A percentile compares a stretch with the other conserved stretches of the same genome.
Evolutionary conservation across 2,113 vertebrate species (phyloP).

Genomic region (Axis porcinus): DNA sequence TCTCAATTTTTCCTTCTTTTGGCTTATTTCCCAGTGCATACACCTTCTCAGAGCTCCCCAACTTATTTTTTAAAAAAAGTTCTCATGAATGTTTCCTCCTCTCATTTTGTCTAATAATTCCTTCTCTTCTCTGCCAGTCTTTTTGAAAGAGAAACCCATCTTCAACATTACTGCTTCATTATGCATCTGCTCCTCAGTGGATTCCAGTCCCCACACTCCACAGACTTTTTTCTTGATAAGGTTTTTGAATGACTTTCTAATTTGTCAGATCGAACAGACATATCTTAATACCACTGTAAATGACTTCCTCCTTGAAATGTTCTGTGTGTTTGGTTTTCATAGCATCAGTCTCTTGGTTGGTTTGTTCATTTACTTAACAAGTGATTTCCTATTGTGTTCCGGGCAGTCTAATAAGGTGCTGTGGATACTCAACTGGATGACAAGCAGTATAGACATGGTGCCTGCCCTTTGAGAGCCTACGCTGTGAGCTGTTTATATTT

Average conservation of each 20-base stretch:
- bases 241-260: neutral
- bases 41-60: neutral
- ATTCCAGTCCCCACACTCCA: neutral
- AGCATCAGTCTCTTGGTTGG: neutral
- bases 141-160: neutral
- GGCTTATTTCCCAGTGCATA: neutral
- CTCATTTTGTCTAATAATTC: neutral
- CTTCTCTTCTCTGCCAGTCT: neutral
- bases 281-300: neutral
- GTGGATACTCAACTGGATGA: neutral
- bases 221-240: neutral
- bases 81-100: neutral
- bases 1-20: neutral
- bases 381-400: neutral
- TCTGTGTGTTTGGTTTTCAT: neutral
- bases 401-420: too few species aligned
- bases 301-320: neutral
- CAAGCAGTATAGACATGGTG: neutral
- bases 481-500: neutral
- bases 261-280: neutral
- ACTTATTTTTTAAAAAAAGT: neutral
- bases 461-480: neutral
- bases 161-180: neutral
- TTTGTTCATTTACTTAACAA: neutral
- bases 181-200: neutral